A percentile compares a stretch with the other conserved stretches of the same genome.
Conservation (phyloP, 2,888 invertebrate species). For the Drosophila trichaetosa region DNA sequence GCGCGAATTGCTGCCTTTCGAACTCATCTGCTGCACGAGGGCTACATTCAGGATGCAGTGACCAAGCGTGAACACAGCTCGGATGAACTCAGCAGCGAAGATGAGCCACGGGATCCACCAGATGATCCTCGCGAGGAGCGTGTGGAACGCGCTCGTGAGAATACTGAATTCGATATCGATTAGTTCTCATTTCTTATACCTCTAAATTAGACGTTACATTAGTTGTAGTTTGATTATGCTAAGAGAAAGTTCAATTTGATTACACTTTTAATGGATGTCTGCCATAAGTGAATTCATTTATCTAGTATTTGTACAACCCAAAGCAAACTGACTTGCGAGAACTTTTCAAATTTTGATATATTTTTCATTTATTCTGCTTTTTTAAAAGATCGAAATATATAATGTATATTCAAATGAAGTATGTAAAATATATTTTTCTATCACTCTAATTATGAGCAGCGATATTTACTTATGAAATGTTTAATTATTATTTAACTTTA, state of each 20-base stretch:
- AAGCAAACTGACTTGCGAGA: no score
- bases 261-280: background rate
- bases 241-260: background rate
- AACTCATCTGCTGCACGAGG: slow-evolving; percentile 9
- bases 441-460: no score
- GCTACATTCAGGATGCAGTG: slow-evolving; percentile 17
- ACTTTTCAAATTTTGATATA: no score
- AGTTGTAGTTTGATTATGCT: background rate
- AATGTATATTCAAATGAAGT: no score
- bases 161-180: background rate
- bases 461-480: no score
- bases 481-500: no score
- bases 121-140: slow-evolving; percentile 1
- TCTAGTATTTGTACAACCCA: no score
- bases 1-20: slow-evolving; percentile 9
- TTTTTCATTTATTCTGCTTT: no score
- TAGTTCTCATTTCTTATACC: background rate
- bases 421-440: no score
- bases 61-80: background rate
- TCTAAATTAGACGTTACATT: background rate
- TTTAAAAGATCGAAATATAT: no score
- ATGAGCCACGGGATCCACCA: slow-evolving; percentile 4
- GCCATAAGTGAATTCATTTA: no score
- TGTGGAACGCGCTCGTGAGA: slow-evolving; percentile 21
- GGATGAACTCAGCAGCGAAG: slow-evolving; percentile 28